phyloP scores from a whole-genome alignment of 2,797 vertebrate genomes.

The Leptodactylus fallax region DNA sequence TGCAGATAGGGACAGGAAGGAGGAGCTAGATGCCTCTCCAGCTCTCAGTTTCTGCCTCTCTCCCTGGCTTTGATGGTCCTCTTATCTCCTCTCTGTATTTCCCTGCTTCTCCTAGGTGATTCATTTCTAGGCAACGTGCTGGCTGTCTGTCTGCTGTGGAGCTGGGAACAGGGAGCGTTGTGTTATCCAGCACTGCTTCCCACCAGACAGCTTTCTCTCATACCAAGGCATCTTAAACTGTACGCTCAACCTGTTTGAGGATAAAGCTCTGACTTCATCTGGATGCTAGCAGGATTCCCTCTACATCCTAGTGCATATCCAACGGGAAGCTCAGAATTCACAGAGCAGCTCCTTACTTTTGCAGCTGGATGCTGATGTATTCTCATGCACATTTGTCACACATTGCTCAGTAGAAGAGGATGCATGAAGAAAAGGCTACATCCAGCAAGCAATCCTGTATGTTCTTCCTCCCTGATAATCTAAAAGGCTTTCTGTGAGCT shows the following conservation, averaged over 20 bases:
- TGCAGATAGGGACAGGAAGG: conserved; percentile 56
- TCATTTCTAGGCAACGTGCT: conserved; percentile 57
- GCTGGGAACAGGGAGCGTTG: conserved; percentile 44
- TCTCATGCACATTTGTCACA: conserved; percentile 40
- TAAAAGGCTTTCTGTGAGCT: conserved; percentile 49
- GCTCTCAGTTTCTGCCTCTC: conserved; percentile 56
- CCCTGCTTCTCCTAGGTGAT: conserved; percentile 55
- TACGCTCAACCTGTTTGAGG: conserved; percentile 53
- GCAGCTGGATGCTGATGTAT: conserved; percentile 42
- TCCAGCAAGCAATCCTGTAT: conserved; percentile 2
- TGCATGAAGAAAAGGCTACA: conserved; percentile 36
- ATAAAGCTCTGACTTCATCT: conserved; percentile 38
- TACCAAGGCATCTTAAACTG: conserved; percentile 42
- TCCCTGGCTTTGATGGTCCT: conserved; percentile 49
- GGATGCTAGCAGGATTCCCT: conserved; percentile 42
- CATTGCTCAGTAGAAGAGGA: conserved; percentile 40
- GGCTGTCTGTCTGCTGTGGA: conserved; percentile 50
- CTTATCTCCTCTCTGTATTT: conserved; percentile 55
- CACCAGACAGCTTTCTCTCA: conserved; percentile 38
- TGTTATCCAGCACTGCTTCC: conserved; percentile 49
- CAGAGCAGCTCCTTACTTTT: conserved; percentile 42
- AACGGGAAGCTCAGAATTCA: conserved; percentile 20
- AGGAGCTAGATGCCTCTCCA: conserved; percentile 53
- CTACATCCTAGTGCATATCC: conserved; percentile 15
- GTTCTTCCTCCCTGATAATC: conserved; percentile 32